Evolutionary conservation across 2,113 vertebrate species (phyloP).

Genomic region (Cromileptes altivelis): DNA sequence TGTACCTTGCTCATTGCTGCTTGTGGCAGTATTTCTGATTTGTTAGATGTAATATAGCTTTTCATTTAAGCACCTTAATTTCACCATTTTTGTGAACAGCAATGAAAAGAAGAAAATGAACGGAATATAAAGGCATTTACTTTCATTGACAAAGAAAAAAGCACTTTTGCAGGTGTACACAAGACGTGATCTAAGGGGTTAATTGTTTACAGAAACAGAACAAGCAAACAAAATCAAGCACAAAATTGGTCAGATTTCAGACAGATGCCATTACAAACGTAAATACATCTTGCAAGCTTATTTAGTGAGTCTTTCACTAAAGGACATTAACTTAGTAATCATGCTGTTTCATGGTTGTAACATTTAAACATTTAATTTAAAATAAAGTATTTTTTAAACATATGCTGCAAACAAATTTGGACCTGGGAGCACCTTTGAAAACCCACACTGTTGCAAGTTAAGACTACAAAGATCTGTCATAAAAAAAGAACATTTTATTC

Average conservation of each 20-base stretch:
- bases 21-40: not conserved
- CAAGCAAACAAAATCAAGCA: slow-evolving; percentile 60
- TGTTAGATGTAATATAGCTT: not conserved
- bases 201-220: slow-evolving; percentile 42
- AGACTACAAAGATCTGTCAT: slow-evolving; percentile 33
- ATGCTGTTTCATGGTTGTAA: slow-evolving; percentile 50
- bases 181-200: slow-evolving; percentile 38
- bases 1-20: too few relatives aligned
- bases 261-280: slow-evolving; percentile 51
- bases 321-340: slow-evolving; percentile 51
- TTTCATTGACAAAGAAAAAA: slow-evolving; percentile 65
- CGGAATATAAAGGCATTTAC: slow-evolving; percentile 73
- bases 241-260: slow-evolving; percentile 43
- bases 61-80: not conserved
- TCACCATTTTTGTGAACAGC: slow-evolving; percentile 7
- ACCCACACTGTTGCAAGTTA: slow-evolving; percentile 33
- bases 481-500: slow-evolving; percentile 10
- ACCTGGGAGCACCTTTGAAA: slow-evolving; percentile 49
- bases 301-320: slow-evolving; percentile 36
- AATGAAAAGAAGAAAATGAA: slow-evolving; percentile 6
- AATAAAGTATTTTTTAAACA: slow-evolving; percentile 54
- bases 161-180: slow-evolving; percentile 60
- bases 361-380: slow-evolving; percentile 52
- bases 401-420: slow-evolving; percentile 21
- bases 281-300: slow-evolving; percentile 42